A percentile compares a stretch with the other conserved stretches of the same genome.
phyloP scores from a whole-genome alignment of 2,888 invertebrate species.

The Escarpia spicata region DNA sequence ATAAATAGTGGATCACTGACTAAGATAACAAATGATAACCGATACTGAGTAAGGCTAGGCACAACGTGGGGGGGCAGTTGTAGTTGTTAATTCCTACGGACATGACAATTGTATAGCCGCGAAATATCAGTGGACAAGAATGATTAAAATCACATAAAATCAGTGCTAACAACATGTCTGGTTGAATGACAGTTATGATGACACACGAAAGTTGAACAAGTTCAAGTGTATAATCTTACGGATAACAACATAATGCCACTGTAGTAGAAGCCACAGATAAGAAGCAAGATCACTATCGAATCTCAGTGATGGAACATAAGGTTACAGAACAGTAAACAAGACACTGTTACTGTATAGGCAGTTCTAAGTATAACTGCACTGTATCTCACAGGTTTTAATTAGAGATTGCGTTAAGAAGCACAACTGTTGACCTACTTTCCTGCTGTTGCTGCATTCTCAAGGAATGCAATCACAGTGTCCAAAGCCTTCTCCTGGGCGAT shows the following conservation, averaged over 20 bases:
- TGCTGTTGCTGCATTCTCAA: slow-evolving; percentile 80
- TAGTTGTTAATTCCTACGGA: background rate
- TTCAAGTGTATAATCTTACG: background rate
- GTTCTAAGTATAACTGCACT: background rate
- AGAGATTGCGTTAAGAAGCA: background rate
- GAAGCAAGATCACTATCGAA: background rate
- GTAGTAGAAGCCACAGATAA: background rate
- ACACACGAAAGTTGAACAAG: background rate
- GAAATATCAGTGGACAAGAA: background rate
- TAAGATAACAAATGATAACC: slow-evolving; percentile 6
- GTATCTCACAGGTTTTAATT: background rate
- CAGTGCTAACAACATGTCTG: background rate
- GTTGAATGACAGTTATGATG: background rate
- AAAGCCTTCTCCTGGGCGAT: slow-evolving; percentile 95
- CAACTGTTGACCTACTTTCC: slow-evolving; percentile 70
- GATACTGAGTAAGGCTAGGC: background rate
- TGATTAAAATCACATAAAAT: background rate
- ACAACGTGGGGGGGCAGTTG: background rate
- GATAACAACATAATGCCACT: background rate
- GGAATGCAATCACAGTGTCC: slow-evolving; percentile 88
- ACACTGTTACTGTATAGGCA: background rate
- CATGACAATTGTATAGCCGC: background rate
- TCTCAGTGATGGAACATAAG: background rate
- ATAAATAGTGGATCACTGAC: background rate
- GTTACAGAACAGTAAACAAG: background rate